Percentiles rank a stretch among this genome's conserved stretches.
phyloP scores from a whole-genome alignment of 2,888 invertebrate genomes.

The Lomographa bimaculata region DNA sequence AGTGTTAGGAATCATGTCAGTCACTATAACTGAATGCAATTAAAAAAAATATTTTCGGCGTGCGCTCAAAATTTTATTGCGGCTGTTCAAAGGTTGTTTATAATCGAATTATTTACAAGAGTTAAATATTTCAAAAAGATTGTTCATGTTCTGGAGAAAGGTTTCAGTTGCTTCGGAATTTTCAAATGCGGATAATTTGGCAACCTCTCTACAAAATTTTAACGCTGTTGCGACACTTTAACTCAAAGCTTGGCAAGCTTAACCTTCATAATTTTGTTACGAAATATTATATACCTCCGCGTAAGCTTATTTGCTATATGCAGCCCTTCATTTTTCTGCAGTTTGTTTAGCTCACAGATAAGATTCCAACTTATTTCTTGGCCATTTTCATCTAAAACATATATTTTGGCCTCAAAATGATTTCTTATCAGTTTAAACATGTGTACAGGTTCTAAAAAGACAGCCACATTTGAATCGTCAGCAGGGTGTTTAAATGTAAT shows the following conservation, averaged over 20 bases:
- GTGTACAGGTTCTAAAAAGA: not conserved
- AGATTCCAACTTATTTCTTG: not conserved
- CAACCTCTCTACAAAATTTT: not conserved
- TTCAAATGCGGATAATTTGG: not conserved
- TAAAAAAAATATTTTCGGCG: no score
- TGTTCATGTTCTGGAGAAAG: not conserved
- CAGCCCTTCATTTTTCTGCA: slow-evolving; percentile 1
- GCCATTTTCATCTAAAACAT: not conserved
- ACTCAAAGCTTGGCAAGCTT: not conserved
- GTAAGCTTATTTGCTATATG: not conserved
- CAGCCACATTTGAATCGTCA: not conserved
- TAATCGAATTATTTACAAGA: not conserved
- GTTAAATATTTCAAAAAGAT: slow-evolving; percentile 1
- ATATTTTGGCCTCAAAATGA: not conserved
- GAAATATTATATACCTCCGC: not conserved
- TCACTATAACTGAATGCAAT: no score
- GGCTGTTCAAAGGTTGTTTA: not conserved
- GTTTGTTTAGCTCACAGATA: not conserved
- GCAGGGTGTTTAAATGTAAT: not conserved
- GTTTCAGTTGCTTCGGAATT: not conserved
- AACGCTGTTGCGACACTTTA: not conserved
- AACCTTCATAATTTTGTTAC: not conserved
- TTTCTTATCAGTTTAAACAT: slow-evolving; percentile 1
- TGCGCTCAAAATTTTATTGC: no score
- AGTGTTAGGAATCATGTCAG: no score